Conservation (phyloP, 2,888 invertebrate species). For the Trimorus sp. region DNA sequence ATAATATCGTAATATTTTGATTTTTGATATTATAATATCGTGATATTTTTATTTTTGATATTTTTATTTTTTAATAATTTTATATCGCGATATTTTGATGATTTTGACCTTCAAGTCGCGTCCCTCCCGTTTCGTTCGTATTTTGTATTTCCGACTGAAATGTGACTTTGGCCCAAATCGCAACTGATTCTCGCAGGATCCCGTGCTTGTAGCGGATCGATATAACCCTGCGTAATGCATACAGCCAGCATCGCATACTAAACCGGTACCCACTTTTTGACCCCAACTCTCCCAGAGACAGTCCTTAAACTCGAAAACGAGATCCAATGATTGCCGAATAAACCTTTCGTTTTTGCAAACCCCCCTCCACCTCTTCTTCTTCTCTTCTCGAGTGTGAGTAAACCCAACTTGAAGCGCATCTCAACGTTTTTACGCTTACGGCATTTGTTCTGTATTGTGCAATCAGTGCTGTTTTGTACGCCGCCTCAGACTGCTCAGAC, state of each 20-base stretch:
- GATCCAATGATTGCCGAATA: slow-evolving; percentile 56
- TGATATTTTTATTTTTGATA: no score
- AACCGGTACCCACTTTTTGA: slow-evolving; percentile 54
- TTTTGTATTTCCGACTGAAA: not conserved
- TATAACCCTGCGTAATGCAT: slow-evolving; percentile 56
- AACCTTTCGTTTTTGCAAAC: slow-evolving; percentile 57
- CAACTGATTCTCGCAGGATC: slow-evolving; percentile 60
- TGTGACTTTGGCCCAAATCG: slow-evolving; percentile 25
- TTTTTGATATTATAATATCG: no score
- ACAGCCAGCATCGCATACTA: slow-evolving; percentile 58
- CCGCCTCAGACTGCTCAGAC: slow-evolving; percentile 19
- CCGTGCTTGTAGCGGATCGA: slow-evolving; percentile 59
- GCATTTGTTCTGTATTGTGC: slow-evolving; percentile 51
- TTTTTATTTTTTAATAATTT: no score
- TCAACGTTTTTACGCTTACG: slow-evolving; percentile 55
- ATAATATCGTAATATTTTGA: not conserved
- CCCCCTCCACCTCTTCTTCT: slow-evolving; percentile 27
- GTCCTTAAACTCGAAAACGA: slow-evolving; percentile 52
- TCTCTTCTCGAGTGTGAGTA: slow-evolving; percentile 63
- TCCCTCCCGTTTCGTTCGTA: no score
- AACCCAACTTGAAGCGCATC: slow-evolving; percentile 47
- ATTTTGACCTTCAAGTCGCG: not conserved
- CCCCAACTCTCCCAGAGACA: slow-evolving; percentile 46
- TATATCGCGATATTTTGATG: no score
- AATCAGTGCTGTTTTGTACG: slow-evolving; percentile 39